phyloP scores from a whole-genome alignment of 2,113 vertebrate species.

The Calyptommatus sinebrachiatus region DNA sequence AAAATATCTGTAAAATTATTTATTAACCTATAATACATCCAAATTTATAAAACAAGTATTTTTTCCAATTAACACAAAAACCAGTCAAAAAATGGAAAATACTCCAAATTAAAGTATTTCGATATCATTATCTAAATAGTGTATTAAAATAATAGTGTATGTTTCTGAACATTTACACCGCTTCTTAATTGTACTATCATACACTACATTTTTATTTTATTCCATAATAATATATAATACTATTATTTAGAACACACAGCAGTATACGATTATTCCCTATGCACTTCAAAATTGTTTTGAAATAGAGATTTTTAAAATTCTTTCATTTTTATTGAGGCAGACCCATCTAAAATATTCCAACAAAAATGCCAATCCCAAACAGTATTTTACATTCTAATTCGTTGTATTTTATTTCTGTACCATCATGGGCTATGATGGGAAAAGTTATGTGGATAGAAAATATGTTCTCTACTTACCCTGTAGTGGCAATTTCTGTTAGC shows the following conservation, averaged over 20 bases:
- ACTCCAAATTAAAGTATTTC: not conserved
- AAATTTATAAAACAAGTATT: not conserved
- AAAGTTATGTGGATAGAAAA: constrained; percentile 4
- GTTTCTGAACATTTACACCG: not conserved
- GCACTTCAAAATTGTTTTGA: not conserved
- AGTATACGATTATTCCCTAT: not conserved
- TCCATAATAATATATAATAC: not conserved
- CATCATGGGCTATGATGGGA: constrained; percentile 15
- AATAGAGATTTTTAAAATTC: not conserved
- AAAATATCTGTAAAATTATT: not conserved
- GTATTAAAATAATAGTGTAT: not conserved
- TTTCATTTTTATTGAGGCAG: not conserved
- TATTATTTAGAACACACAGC: not conserved
- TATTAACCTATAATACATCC: not conserved
- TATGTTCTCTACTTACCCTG: constrained; percentile 67
- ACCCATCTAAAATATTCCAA: not conserved
- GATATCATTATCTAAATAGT: not conserved
- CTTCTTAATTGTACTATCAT: too few relatives aligned
- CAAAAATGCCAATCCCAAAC: not conserved
- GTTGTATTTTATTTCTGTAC: constrained; percentile 16
- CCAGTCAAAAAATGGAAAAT: not conserved
- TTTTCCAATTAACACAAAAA: not conserved
- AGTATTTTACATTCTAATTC: not conserved
- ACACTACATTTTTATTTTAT: not conserved
- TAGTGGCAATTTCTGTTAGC: constrained; percentile 47